These are phyloP conservation scores for Leiothrix lutea DNA, from an alignment of 2,113 vertebrate genomes.

Conservation along the genomic window DNA sequence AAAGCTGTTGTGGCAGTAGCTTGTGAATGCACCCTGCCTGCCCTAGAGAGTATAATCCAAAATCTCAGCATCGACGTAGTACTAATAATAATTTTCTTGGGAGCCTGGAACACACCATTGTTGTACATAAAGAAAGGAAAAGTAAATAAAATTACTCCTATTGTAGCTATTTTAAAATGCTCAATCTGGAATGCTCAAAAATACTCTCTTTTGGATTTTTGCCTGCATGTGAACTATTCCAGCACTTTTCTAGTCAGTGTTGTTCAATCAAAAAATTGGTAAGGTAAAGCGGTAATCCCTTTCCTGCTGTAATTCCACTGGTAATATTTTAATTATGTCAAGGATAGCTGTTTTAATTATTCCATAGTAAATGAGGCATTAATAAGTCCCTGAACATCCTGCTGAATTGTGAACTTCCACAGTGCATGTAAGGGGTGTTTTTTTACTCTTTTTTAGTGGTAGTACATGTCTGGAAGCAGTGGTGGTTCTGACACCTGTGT, in stretches of 20 bases:
- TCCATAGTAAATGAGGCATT: background rate
- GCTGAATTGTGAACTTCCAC: background rate
- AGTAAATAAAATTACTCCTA: constrained; percentile 20
- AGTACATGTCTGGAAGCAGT: background rate
- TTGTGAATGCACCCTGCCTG: background rate
- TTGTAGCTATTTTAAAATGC: constrained; percentile 18
- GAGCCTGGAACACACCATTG: background rate
- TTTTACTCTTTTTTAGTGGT: background rate
- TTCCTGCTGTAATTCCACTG: background rate
- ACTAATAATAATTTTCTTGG: constrained; percentile 39
- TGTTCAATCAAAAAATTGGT: background rate
- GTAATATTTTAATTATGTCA: background rate
- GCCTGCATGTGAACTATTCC: background rate
- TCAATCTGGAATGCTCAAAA: background rate
- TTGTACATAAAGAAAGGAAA: constrained; percentile 43
- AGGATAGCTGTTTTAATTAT: background rate
- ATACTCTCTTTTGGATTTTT: background rate
- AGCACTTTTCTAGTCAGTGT: background rate
- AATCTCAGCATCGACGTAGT: background rate
- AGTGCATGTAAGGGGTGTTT: background rate
- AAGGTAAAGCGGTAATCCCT: background rate
- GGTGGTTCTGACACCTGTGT: background rate
- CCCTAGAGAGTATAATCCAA: background rate
- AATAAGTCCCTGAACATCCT: background rate
- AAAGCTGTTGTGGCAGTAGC: background rate